phyloP scores from a whole-genome alignment of 2,888 invertebrate species.

The Anticlea derivata region DNA sequence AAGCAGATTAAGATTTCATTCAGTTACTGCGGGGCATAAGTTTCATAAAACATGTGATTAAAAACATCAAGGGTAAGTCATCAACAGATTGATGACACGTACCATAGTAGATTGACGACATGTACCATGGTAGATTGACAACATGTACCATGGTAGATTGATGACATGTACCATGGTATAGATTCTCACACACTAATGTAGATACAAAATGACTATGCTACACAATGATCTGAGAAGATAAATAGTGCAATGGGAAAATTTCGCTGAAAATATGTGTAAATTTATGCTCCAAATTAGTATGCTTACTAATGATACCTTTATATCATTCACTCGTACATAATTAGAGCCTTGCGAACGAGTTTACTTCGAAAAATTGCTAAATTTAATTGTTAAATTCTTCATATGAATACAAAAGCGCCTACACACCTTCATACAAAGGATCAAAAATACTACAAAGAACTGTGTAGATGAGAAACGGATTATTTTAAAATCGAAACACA shows the following conservation, averaged over 20 bases:
- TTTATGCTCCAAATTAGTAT: slow-evolving; percentile 22
- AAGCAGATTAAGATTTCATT: too few species aligned
- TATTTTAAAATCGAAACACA: slow-evolving; percentile 68
- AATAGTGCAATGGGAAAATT: slow-evolving; percentile 19
- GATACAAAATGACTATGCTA: slow-evolving; percentile 25
- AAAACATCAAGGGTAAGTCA: slow-evolving; percentile 8
- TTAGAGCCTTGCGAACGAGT: slow-evolving; percentile 6
- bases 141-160: slow-evolving; percentile 1
- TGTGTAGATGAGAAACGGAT: slow-evolving; percentile 62
- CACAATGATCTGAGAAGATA: slow-evolving; percentile 11
- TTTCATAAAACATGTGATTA: background rate
- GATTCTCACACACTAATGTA: slow-evolving; percentile 20
- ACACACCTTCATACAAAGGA: slow-evolving; percentile 59
- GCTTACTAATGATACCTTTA: slow-evolving; percentile 12
- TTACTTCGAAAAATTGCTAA: slow-evolving; percentile 37
- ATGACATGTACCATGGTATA: slow-evolving; percentile 5
- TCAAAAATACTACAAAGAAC: slow-evolving; percentile 74
- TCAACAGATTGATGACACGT: slow-evolving; percentile 4
- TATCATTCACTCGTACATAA: slow-evolving; percentile 4
- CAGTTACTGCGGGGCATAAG: slow-evolving; percentile 3
- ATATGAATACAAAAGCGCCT: slow-evolving; percentile 53
- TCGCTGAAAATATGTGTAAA: slow-evolving; percentile 19
- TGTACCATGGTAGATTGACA: slow-evolving; percentile 1
- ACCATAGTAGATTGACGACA: slow-evolving; percentile 4
- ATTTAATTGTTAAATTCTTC: slow-evolving; percentile 41